These are phyloP conservation scores for Luperina testacea DNA, from an alignment of 2,888 invertebrate genomes.

Conservation along the genomic window DNA sequence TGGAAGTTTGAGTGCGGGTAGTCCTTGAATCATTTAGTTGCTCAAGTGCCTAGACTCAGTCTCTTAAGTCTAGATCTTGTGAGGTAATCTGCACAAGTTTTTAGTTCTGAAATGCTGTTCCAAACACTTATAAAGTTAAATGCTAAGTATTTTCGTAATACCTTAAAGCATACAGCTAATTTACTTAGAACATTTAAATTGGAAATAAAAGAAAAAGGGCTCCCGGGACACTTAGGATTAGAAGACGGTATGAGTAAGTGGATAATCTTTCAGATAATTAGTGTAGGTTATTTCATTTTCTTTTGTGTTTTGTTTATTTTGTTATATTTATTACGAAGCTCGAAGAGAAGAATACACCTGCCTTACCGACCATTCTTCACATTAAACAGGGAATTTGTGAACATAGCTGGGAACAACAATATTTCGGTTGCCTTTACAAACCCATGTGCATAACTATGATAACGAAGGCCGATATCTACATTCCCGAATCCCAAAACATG, in stretches of 20 bases:
- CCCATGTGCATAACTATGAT: neutral
- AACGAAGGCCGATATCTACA: neutral
- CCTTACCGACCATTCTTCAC: neutral
- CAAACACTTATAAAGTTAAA: conserved; percentile 17
- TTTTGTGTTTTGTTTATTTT: too few species aligned
- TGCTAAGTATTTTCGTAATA: neutral
- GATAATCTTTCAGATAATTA: neutral
- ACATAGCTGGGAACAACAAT: neutral
- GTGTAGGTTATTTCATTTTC: neutral
- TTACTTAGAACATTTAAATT: conserved; percentile 14
- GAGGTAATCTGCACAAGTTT: conserved; percentile 32
- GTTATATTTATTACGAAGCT: too few species aligned
- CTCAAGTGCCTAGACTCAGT: conserved; percentile 46
- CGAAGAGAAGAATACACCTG: neutral
- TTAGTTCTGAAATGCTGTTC: conserved; percentile 45
- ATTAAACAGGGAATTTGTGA: neutral
- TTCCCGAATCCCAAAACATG: neutral
- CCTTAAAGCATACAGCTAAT: neutral
- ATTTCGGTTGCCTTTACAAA: neutral
- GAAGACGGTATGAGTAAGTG: neutral
- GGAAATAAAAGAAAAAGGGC: neutral
- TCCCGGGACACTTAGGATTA: neutral
- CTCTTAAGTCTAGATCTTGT: conserved; percentile 33
- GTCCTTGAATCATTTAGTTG: conserved; percentile 57
- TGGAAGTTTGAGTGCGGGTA: conserved; percentile 50